Evolutionary conservation across 2,888 invertebrate species (phyloP).

Genomic region (Chalcis sispes): DNA sequence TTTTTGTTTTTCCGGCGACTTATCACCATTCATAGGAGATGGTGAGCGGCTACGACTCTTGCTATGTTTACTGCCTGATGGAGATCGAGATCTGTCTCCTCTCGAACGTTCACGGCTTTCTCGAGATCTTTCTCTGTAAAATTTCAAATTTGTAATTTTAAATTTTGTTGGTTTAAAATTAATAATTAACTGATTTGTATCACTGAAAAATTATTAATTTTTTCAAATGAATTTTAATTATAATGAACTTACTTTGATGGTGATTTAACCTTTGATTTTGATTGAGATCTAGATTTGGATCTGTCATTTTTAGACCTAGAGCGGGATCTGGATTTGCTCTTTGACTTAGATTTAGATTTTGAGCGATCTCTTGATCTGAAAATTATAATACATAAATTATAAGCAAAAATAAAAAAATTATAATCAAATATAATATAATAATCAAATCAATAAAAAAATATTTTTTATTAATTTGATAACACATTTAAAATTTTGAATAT

Average conservation of each 20-base stretch:
- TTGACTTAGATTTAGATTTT: constrained; percentile 82
- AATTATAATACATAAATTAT: too few species aligned
- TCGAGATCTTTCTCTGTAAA: constrained; percentile 70
- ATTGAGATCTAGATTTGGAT: constrained; percentile 79
- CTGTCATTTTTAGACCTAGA: constrained; percentile 79
- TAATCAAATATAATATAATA: not conserved
- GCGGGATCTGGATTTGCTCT: constrained; percentile 81
- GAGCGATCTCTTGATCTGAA: constrained; percentile 81
- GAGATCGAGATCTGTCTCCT: constrained; percentile 73
- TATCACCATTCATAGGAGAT: constrained; percentile 75
- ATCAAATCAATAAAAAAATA: too few species aligned
- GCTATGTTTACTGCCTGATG: constrained; percentile 74
- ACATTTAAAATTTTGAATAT: not conserved
- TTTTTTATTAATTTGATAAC: not conserved
- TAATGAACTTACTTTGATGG: constrained; percentile 75
- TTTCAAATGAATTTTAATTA: constrained; percentile 6
- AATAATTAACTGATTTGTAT: too few species aligned
- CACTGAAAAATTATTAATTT: not conserved
- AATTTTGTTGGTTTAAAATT: too few species aligned
- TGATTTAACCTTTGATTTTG: constrained; percentile 78
- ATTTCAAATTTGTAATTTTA: constrained; percentile 6
- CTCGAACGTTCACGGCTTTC: constrained; percentile 73
- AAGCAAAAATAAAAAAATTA: not conserved
- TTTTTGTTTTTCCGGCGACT: constrained; percentile 72
- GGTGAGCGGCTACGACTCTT: constrained; percentile 74